These are phyloP conservation scores for Andrena flavipes DNA, from an alignment of 2,888 invertebrate genomes.

Conservation along the genomic window DNA sequence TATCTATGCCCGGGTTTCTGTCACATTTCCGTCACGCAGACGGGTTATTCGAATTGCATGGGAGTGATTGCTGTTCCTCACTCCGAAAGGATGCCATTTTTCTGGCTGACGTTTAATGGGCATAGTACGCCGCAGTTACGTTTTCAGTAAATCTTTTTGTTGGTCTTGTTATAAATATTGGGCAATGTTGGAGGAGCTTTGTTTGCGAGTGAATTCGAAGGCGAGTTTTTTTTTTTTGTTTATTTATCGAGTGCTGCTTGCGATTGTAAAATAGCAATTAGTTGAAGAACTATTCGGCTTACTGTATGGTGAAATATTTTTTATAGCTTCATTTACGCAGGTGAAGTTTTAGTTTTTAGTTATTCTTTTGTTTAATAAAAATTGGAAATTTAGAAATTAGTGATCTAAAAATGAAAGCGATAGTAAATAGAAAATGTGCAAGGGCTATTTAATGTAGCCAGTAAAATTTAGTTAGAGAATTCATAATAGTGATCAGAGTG, in stretches of 20 bases:
- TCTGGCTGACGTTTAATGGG: neutral
- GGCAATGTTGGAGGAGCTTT: neutral
- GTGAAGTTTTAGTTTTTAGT: neutral
- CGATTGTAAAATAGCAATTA: neutral
- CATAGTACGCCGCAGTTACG: neutral
- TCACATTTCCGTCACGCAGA: neutral
- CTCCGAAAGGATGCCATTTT: neutral
- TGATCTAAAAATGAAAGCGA: neutral
- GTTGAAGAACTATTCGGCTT: neutral
- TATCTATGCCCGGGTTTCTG: neutral
- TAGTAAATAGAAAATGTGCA: neutral
- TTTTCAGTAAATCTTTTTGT: neutral
- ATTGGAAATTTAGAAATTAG: neutral
- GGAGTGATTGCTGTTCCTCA: neutral
- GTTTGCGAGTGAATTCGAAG: neutral
- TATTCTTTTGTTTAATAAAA: neutral
- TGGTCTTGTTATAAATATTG: neutral
- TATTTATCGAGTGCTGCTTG: neutral
- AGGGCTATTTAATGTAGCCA: no score
- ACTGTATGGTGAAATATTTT: neutral
- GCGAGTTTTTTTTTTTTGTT: neutral
- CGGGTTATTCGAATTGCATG: constrained; percentile 28
- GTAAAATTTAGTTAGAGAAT: neutral
- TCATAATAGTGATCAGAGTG: neutral
- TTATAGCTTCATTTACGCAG: neutral